A percentile compares a stretch with the other conserved stretches of the same genome.
These are phyloP conservation scores for Eustalomyia histrio DNA, from an alignment of 2,888 invertebrate species.

Conservation along the genomic window DNA sequence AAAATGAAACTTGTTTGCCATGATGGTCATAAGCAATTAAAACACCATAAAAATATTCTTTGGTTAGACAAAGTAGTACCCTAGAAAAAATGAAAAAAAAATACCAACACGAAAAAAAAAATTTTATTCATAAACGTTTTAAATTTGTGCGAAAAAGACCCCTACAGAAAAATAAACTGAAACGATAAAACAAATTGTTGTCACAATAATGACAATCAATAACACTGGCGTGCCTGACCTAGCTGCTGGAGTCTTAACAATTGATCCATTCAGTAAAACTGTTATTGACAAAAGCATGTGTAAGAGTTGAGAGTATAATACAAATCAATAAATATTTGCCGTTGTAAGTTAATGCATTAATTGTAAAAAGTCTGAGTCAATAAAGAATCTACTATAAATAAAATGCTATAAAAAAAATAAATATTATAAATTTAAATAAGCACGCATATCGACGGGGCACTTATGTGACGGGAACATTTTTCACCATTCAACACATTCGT, in stretches of 20 bases:
- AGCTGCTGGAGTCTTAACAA: slow-evolving; percentile 40
- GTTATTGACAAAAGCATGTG: slow-evolving; percentile 25
- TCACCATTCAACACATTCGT: no score
- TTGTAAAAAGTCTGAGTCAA: slow-evolving; percentile 33
- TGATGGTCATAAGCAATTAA: slow-evolving; percentile 32
- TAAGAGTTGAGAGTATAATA: background rate
- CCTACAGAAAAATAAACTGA: background rate
- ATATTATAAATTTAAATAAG: no score
- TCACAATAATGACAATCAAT: slow-evolving; percentile 32
- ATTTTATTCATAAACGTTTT: slow-evolving; percentile 8
- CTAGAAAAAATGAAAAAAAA: no score
- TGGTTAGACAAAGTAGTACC: slow-evolving; percentile 18
- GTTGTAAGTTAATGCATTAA: slow-evolving; percentile 28
- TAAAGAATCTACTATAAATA: background rate
- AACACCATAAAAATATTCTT: slow-evolving; percentile 23
- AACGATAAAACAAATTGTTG: slow-evolving; percentile 2
- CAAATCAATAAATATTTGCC: background rate
- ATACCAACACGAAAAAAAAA: background rate
- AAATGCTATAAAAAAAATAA: background rate
- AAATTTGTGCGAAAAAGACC: background rate
- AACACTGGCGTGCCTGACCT: slow-evolving; percentile 41
- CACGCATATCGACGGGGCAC: no score
- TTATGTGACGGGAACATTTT: no score
- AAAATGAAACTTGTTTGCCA: slow-evolving; percentile 31
- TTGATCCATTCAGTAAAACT: slow-evolving; percentile 29